These are phyloP conservation scores for Stomorhina lunata DNA, from an alignment of 2,888 invertebrate species.

Conservation along the genomic window DNA sequence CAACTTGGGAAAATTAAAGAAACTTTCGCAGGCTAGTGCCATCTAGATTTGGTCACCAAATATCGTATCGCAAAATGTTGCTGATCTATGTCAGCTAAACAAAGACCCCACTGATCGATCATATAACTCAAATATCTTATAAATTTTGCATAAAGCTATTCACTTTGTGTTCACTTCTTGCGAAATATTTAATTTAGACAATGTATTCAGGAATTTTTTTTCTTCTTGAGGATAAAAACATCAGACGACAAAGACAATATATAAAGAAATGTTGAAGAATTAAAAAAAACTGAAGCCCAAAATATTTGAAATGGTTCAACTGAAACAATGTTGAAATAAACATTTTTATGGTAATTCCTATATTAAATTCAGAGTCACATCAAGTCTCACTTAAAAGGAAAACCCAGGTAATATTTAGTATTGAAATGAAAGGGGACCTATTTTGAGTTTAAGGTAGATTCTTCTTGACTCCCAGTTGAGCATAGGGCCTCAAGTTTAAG, in stretches of 20 bases:
- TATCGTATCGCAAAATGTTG: no score
- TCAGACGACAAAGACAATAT: conserved; percentile 9
- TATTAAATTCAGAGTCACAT: conserved; percentile 13
- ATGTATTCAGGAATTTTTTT: neutral
- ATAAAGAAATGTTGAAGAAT: neutral
- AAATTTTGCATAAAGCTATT: conserved; percentile 27
- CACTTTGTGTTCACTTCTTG: neutral
- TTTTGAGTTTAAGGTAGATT: no score
- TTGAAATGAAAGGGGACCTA: neutral
- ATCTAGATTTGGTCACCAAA: no score
- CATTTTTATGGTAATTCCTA: conserved; percentile 52
- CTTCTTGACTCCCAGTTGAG: no score
- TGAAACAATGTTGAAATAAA: conserved; percentile 46
- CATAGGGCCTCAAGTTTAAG: no score
- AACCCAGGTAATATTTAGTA: neutral
- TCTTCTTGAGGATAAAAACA: conserved; percentile 3
- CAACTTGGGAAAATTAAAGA: no score
- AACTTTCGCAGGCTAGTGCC: no score
- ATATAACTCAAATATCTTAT: no score
- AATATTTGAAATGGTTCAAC: conserved; percentile 27
- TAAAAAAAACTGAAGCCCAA: conserved; percentile 6
- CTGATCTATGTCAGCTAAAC: no score
- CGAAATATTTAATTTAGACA: conserved; percentile 17
- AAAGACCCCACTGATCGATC: no score
- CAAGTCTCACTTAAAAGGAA: neutral